Evolutionary conservation across 2,797 vertebrate genomes (phyloP).

Genomic region (Manis pentadactyla): DNA sequence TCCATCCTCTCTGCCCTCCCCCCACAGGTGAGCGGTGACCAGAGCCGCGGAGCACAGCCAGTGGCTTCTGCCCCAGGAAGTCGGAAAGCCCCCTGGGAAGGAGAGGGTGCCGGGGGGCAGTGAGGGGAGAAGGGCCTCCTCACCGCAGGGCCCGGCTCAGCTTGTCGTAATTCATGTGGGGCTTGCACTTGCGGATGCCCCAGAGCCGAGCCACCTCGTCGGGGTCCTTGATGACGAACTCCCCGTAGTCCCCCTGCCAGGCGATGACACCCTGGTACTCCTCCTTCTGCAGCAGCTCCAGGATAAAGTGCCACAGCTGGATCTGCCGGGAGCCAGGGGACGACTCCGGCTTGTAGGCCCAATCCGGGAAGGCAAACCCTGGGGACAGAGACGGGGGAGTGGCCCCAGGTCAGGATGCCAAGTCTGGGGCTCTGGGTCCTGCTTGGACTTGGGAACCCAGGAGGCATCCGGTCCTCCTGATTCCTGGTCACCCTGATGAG

Average conservation of each 20-base stretch:
- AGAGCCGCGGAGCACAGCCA: background rate
- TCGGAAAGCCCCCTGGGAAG: background rate
- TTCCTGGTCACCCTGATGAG: background rate
- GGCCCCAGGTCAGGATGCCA: background rate
- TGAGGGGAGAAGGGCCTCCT: background rate
- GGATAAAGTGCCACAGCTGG: constrained; percentile 97
- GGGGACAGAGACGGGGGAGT: background rate
- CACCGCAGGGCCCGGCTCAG: constrained; percentile 94
- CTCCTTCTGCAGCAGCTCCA: constrained; percentile 96
- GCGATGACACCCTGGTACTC: constrained; percentile 95
- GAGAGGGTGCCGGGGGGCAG: background rate
- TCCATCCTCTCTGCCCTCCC: background rate
- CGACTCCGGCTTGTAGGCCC: constrained; percentile 97
- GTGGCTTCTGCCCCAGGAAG: background rate
- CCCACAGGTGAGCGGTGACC: background rate
- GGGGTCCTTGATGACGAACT: constrained; percentile 97
- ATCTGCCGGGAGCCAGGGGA: constrained; percentile 96
- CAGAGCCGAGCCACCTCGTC: constrained; percentile 96
- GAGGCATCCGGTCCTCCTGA: background rate
- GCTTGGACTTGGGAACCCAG: background rate
- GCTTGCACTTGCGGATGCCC: constrained; percentile 96
- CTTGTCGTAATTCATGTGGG: constrained; percentile 99
- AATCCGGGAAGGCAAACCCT: constrained; percentile 95
- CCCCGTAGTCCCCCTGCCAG: constrained; percentile 97
- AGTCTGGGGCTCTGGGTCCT: background rate